Evolutionary conservation across 92 coral and sea anemone species (phyloP).

Genomic region (Parazoanthus darwini): DNA sequence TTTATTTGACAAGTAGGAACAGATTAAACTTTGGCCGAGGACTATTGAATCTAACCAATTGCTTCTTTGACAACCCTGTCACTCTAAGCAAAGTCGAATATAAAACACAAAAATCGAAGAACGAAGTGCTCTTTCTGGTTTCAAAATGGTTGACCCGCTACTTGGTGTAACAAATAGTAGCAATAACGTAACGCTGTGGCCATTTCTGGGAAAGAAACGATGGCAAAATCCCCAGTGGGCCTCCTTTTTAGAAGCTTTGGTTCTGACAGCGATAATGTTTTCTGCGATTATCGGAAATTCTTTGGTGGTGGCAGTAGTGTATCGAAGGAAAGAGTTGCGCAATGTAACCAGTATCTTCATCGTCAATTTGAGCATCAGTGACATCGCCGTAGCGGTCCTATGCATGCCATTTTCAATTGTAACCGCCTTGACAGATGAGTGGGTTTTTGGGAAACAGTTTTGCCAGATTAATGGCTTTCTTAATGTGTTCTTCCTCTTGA

Average conservation of each 20-base stretch:
- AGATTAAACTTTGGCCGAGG: background rate
- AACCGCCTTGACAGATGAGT: slow-evolving; percentile 50
- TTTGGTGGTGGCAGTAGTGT: slow-evolving; percentile 60
- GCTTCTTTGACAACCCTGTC: slow-evolving; percentile 20
- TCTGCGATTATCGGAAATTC: slow-evolving; percentile 54
- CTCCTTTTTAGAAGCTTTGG: slow-evolving; percentile 48
- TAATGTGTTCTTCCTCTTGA: slow-evolving; percentile 58
- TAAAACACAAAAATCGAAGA: background rate
- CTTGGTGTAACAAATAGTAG: background rate
- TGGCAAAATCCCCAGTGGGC: slow-evolving; percentile 50
- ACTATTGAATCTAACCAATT: slow-evolving; percentile 14
- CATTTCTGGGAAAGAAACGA: background rate
- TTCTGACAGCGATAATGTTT: slow-evolving; percentile 45
- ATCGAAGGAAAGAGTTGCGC: slow-evolving; percentile 62
- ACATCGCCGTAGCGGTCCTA: slow-evolving; percentile 58
- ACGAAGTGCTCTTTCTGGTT: background rate
- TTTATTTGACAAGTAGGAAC: slow-evolving; percentile 6
- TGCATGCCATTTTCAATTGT: slow-evolving; percentile 66
- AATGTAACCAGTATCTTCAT: slow-evolving; percentile 61
- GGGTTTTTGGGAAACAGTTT: slow-evolving; percentile 50
- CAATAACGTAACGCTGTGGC: background rate
- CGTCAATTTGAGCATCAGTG: slow-evolving; percentile 60
- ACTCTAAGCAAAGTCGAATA: background rate
- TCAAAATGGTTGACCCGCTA: slow-evolving; percentile 1
- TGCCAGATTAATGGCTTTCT: slow-evolving; percentile 63